These are phyloP conservation scores for Trypoxylus dichotomus DNA, from an alignment of 1,140 invertebrate species.

Conservation along the genomic window DNA sequence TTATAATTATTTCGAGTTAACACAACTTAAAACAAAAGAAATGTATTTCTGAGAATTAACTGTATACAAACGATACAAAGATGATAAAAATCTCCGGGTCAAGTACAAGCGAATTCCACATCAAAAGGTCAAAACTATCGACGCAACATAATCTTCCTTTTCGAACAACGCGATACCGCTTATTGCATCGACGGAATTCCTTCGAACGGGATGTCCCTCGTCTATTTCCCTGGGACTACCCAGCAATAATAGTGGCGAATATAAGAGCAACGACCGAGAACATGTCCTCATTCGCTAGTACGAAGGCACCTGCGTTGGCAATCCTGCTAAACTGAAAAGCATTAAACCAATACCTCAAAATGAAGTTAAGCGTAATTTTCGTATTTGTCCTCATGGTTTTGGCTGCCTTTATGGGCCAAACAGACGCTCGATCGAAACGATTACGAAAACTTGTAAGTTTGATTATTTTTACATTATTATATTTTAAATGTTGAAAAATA, in stretches of 20 bases:
- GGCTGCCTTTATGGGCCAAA: conserved; percentile 27
- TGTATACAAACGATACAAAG: too few species aligned
- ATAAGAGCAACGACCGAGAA: not conserved
- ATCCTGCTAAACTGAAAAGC: too few species aligned
- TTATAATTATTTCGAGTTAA: too few species aligned
- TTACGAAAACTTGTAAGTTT: conserved; percentile 28
- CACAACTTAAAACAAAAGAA: too few species aligned
- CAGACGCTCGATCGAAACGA: conserved; percentile 27
- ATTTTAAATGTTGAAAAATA: too few species aligned
- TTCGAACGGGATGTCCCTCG: not conserved
- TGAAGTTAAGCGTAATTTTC: conserved; percentile 22
- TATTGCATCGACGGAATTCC: too few species aligned
- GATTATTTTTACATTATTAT: not conserved
- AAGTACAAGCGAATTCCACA: too few species aligned
- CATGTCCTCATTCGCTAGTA: not conserved
- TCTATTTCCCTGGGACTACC: not conserved
- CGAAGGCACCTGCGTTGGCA: not conserved
- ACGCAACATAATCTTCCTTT: too few species aligned
- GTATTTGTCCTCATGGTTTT: conserved; percentile 23
- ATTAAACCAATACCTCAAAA: not conserved
- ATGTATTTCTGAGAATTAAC: too few species aligned
- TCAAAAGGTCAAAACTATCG: too few species aligned
- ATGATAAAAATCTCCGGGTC: too few species aligned
- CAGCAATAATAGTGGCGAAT: not conserved
- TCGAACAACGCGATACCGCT: too few species aligned